Evolutionary conservation across 1,140 invertebrate genomes (phyloP).

Genomic region (Babylonia areolata): DNA sequence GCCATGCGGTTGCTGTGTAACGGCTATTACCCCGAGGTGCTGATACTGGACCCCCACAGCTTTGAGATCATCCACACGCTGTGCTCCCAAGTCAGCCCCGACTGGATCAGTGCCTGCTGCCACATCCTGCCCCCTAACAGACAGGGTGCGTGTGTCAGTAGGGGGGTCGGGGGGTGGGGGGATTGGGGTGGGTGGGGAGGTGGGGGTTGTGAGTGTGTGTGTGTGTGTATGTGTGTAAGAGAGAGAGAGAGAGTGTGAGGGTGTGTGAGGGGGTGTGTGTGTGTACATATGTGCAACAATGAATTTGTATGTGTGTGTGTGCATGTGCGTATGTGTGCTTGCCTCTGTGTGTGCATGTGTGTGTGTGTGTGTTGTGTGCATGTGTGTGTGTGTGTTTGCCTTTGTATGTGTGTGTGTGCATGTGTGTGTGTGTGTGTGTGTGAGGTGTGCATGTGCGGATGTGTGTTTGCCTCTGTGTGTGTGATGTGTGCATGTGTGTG

Average conservation of each 20-base stretch:
- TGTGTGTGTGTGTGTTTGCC: too few relatives aligned
- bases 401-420: too few relatives aligned
- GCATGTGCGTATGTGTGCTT: too few relatives aligned
- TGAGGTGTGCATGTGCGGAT: too few relatives aligned
- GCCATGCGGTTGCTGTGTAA: slow-evolving; percentile 92
- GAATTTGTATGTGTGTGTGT: too few relatives aligned
- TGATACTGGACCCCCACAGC: slow-evolving; percentile 97
- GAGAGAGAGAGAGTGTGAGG: background rate
- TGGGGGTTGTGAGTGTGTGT: background rate
- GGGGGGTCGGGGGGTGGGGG: too few relatives aligned
- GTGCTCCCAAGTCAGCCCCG: slow-evolving; percentile 96
- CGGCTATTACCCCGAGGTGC: slow-evolving; percentile 98
- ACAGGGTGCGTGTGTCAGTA: slow-evolving; percentile 70
- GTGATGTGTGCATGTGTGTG: background rate
- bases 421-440: background rate
- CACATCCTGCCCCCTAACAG: slow-evolving; percentile 86
- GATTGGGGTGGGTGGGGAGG: too few relatives aligned
- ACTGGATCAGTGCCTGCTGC: slow-evolving; percentile 98
- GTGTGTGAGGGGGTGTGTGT: background rate
- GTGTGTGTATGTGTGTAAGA: background rate
- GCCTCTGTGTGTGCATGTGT: too few relatives aligned
- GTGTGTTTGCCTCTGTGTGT: too few relatives aligned
- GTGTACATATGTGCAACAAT: too few relatives aligned
- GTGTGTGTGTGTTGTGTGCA: too few relatives aligned
- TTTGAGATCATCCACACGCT: slow-evolving; percentile 94